Base-by-base conservation (phyloP, 2,113 vertebrate species). In the Periophthalmus modestus region DNA sequence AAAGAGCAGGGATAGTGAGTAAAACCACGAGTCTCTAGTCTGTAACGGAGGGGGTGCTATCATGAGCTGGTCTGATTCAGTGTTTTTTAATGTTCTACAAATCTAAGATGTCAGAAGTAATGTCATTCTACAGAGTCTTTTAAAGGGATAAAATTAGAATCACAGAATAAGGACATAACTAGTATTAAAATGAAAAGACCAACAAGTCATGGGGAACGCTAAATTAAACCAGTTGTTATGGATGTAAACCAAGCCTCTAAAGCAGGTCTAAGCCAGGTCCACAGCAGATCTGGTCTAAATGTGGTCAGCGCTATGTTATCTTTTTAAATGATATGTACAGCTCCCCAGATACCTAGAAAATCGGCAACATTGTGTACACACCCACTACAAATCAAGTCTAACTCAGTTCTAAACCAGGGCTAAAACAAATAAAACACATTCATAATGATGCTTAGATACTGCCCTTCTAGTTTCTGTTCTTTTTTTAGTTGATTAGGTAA, bases 11-110 rank as follows among this genome's bases (percentile, higher is more conserved):
- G 77, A 78, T 75, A 78, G 81, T 83, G 66, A 52, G 75, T 70
- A 69, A 66, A 70, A 0, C 14, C 39, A 48, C 47, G 72, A 83
- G 74, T 88, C 74, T 59, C 79, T 87, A 84, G 86, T 87, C 82
- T 88, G 80, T 81, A 15, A 59, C 28, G 14, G 59, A 72, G 79
- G 72, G 84, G 77, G 77, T 73, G 82, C 88, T 81, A 59, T 24
- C 71, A 85, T 52, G 80, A 80, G 24, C 23, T 59, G 23, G 21
- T 14, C n/a, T 52, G 1, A 19, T 52, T 19, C 55, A 23, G 55
- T 23, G 21, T 3, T 57, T 57, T 23, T 24, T 15, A 12, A 28
- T 59, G 24, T 15, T 59, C 15, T 15, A 15, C 12, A 59, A 24
- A 57, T 21, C 0, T 4, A 57, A 57, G 2, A 24, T 19, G 16